Base-by-base conservation (phyloP, 2,797 vertebrate species). In the Microchirus variegatus region DNA sequence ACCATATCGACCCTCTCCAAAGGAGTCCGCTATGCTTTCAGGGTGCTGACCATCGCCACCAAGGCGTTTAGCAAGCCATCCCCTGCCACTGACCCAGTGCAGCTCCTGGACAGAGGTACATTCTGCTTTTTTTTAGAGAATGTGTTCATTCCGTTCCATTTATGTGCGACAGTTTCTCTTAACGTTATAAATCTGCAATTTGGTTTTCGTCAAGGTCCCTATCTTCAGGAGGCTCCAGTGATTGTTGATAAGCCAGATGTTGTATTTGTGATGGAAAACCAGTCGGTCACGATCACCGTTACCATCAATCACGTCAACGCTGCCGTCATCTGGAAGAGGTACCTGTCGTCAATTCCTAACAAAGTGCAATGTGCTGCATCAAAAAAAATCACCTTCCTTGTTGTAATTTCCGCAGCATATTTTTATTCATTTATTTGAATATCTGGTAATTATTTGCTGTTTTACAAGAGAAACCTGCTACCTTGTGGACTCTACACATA, bases 21-120 rank as follows among this genome's bases (percentile, higher is more conserved):
- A 75, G 94, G 92, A 0, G 90, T 94, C 19, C 94, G 93, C 67
- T 97, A 98, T 36, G 61, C 94, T 65, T 99, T 99, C 91, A 93
- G 98, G 43, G 91, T 99, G 73, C 91, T 99, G 79, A 96, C 96
- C 1, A 92, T 95, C 77, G 96, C 96, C 3, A 87, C 93, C 64
- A 98, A 97, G 84, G 94, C 94, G 70, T 97, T 95, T 89, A 99
- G 97, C 94, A 99, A 97, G 51, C 97, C 98, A 0, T 98, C 96
- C 0, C 77, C 90, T 0, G 66, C 93, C n/a, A 96, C 95, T 0
- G 96, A 97, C 6, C 93, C 94, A 0, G 86, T 95, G 47, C 94
- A 95, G 78, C 94, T 99, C 9, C 77, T 96, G 77, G 96, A 99
- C 59, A 87, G 85, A 53, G 97, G 96, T 97, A 78, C 78, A 81